These are phyloP conservation scores for Austrolebias charrua DNA, from an alignment of 2,797 vertebrate genomes.

Conservation along the genomic window DNA sequence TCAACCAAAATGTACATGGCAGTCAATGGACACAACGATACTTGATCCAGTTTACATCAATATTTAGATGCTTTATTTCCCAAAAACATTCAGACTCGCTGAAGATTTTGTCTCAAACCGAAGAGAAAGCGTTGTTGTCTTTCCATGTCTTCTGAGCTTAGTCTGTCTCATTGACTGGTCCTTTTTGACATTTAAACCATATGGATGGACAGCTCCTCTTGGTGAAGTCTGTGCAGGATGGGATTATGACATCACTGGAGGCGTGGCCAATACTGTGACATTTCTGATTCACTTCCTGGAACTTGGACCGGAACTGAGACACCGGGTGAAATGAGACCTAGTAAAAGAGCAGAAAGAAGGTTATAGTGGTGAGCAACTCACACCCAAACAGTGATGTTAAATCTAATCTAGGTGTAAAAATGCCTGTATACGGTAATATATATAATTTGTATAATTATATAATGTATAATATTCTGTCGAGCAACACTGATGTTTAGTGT, in stretches of 20 bases:
- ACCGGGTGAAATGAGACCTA: conserved; percentile 98
- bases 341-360: conserved; percentile 31
- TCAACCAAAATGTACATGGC: not conserved
- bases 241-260: conserved; percentile 84
- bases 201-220: conserved; percentile 32
- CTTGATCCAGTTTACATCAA: conserved; percentile 15
- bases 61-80: conserved; percentile 10
- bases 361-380: not conserved
- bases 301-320: conserved; percentile 99
- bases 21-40: conserved; percentile 6
- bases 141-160: conserved; percentile 14
- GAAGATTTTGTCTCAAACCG: conserved; percentile 15
- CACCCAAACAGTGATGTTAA: not conserved
- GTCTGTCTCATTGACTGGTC: conserved; percentile 7
- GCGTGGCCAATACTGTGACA: conserved; percentile 99
- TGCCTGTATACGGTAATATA: too few relatives aligned
- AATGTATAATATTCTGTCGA: too few relatives aligned
- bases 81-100: conserved; percentile 11
- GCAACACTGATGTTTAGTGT: too few relatives aligned
- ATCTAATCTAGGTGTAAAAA: too few relatives aligned
- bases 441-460: too few relatives aligned
- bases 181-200: conserved; percentile 76
- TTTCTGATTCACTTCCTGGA: conserved; percentile 96
- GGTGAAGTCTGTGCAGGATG: conserved; percentile 5
- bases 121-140: conserved; percentile 14